Evolutionary conservation across 2,888 invertebrate genomes (phyloP).

Genomic region (Diarsia dahlii): DNA sequence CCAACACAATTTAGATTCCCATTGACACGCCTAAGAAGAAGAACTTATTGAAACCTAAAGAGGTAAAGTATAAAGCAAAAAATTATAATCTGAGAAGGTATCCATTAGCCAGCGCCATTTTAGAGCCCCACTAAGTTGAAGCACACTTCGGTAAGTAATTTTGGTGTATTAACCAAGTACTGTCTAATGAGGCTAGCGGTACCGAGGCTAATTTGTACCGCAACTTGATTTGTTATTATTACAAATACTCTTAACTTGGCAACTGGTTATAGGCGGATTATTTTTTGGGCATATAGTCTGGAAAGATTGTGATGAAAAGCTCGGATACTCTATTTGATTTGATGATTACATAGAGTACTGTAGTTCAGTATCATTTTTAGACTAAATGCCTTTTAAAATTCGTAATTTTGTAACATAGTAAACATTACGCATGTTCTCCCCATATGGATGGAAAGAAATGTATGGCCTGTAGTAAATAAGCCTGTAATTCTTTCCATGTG

Average conservation of each 20-base stretch:
- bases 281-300: not conserved
- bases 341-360: not conserved
- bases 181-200: slow-evolving; percentile 57
- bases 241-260: slow-evolving; percentile 19
- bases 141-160: slow-evolving; percentile 72
- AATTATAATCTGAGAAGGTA: not conserved
- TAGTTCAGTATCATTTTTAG: not conserved
- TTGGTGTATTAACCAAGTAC: slow-evolving; percentile 71
- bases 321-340: not conserved
- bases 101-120: slow-evolving; percentile 51
- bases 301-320: not conserved
- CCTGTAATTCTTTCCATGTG: too few species aligned
- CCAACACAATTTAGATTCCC: too few species aligned
- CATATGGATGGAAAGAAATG: too few species aligned
- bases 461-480: too few species aligned
- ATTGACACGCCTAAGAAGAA: too few species aligned
- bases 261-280: not conserved
- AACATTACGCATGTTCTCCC: not conserved
- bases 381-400: not conserved
- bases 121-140: slow-evolving; percentile 61
- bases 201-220: slow-evolving; percentile 53
- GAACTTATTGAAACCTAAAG: too few species aligned
- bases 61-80: not conserved
- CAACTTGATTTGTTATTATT: slow-evolving; percentile 58
- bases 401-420: not conserved